These are phyloP conservation scores for Phyllostomus hastatus DNA, from an alignment of 2,113 vertebrate genomes.

Conservation along the genomic window DNA sequence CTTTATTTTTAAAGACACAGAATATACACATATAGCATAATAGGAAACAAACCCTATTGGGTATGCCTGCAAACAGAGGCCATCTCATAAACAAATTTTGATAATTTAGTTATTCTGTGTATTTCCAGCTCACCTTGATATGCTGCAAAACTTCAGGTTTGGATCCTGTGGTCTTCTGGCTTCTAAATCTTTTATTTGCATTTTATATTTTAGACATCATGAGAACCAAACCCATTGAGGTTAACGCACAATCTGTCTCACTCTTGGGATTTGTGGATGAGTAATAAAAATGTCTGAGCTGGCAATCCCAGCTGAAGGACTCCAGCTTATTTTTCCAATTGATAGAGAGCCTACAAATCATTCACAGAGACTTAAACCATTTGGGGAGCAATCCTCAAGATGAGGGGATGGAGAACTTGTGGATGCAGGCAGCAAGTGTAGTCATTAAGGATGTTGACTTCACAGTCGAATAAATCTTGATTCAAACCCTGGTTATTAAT, in stretches of 20 bases:
- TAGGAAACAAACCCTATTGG: neutral
- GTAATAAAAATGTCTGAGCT: neutral
- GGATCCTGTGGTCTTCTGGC: neutral
- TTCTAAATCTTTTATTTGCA: neutral
- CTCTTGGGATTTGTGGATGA: neutral
- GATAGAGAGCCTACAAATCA: neutral
- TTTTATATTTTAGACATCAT: neutral
- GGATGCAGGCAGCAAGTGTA: fast-evolving
- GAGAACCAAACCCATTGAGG: neutral
- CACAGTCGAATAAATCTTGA: neutral
- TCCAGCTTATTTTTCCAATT: neutral
- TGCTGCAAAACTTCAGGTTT: neutral
- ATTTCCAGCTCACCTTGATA: neutral
- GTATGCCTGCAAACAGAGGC: neutral
- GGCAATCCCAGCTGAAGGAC: neutral
- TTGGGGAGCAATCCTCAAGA: neutral
- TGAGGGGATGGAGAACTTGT: neutral
- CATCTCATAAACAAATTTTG: neutral
- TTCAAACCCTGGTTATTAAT: neutral
- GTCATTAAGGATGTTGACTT: neutral
- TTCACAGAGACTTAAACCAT: neutral
- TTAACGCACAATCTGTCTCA: neutral
- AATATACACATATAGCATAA: neutral
- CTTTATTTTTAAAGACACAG: neutral
- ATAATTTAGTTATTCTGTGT: neutral